A percentile compares a stretch with the other conserved stretches of the same genome.
phyloP scores from a whole-genome alignment of 2,113 vertebrate species.

The Tragelaphus buxtoni region DNA sequence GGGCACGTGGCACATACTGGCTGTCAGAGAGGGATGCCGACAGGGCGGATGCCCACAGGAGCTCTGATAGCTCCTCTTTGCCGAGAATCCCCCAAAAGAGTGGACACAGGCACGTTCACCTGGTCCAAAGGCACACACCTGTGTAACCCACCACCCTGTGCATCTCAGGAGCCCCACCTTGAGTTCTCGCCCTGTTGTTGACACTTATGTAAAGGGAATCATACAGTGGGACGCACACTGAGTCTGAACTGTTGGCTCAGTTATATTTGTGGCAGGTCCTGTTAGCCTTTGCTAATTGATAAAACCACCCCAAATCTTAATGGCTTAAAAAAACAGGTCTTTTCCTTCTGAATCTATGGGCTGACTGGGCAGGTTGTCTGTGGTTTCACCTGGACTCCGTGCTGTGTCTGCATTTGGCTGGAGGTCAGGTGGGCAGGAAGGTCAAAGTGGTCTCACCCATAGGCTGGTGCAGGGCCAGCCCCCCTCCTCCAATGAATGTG shows the following conservation, averaged over 20 bases:
- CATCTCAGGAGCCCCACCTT: neutral
- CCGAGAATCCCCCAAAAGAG: too few relatives aligned
- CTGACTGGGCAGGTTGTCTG: neutral
- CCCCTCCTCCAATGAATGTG: neutral
- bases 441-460: neutral
- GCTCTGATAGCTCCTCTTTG: neutral
- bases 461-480: neutral
- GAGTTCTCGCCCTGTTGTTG: neutral
- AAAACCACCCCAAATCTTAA: neutral
- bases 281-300: neutral
- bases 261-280: rapidly evolving
- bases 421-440: too few relatives aligned
- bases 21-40: too few relatives aligned
- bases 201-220: neutral
- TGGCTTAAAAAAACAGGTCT: neutral
- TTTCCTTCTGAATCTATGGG: neutral
- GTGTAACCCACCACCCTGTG: neutral
- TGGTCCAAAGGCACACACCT: neutral
- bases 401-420: neutral
- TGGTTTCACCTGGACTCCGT: neutral
- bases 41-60: neutral
- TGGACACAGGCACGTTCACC: neutral
- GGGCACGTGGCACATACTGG: neutral
- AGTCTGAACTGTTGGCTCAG: neutral
- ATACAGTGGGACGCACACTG: neutral